Evolutionary conservation across 2,113 vertebrate species (phyloP).

Genomic region (Brienomyrus brachyistius): DNA sequence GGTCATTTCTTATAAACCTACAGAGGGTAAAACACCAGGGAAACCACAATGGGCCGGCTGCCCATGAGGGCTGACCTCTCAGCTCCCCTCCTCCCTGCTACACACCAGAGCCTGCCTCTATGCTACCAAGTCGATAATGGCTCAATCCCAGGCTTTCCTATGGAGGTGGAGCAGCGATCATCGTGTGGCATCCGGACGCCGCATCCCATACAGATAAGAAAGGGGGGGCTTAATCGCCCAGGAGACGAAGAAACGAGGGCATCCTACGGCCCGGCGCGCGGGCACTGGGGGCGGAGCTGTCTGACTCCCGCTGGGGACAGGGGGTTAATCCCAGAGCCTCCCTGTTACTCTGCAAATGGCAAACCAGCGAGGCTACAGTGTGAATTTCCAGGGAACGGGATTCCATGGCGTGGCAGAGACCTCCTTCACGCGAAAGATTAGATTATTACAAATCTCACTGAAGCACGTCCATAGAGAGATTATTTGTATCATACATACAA

Average conservation of each 20-base stretch:
- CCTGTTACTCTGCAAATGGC: background rate
- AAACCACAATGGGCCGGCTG: background rate
- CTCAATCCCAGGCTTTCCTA: background rate
- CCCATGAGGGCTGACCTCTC: background rate
- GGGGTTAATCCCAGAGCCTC: background rate
- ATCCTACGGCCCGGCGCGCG: background rate
- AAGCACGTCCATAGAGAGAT: background rate
- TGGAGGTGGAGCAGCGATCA: background rate
- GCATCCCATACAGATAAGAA: background rate
- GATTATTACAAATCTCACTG: background rate
- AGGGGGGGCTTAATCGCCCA: background rate
- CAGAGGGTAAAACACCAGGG: background rate
- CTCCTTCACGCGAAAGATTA: background rate
- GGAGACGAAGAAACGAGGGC: background rate
- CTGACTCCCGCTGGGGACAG: background rate
- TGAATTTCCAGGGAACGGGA: background rate
- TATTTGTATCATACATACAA: background rate
- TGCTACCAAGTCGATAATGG: background rate
- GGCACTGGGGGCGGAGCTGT: background rate
- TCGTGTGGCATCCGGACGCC: background rate
- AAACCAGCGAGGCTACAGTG: background rate
- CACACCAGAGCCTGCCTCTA: background rate
- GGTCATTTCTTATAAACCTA: background rate
- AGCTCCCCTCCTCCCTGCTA: background rate
- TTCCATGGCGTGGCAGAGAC: background rate